phyloP scores from a whole-genome alignment of 2,888 invertebrate species.

The Drosophila greeni region DNA sequence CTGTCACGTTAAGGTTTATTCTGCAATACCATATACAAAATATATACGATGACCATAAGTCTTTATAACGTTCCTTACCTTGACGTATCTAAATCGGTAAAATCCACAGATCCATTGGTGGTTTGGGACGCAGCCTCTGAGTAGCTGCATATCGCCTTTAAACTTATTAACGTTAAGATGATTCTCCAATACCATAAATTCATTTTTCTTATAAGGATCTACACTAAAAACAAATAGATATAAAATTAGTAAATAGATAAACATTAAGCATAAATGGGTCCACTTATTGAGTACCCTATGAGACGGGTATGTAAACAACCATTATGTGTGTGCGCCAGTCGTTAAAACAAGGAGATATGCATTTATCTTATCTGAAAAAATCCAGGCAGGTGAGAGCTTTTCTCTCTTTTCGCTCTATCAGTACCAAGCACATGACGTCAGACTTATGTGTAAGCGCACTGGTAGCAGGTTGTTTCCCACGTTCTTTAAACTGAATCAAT shows the following conservation, averaged over 20 bases:
- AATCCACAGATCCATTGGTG: neutral
- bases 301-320: conserved; percentile 22
- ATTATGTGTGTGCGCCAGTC: conserved; percentile 1
- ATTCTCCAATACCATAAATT: conserved; percentile 8
- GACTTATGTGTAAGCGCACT: conserved; percentile 14
- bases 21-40: neutral
- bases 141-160: neutral
- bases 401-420: conserved; percentile 4
- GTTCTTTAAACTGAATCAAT: conserved; percentile 18
- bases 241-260: no score
- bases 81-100: neutral
- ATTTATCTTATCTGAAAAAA: conserved; percentile 30
- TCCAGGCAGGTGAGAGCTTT: conserved; percentile 5
- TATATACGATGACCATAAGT: neutral
- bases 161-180: conserved; percentile 2
- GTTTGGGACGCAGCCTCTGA: neutral
- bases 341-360: conserved; percentile 20
- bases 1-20: neutral
- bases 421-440: conserved; percentile 40
- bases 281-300: neutral
- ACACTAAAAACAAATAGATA: neutral
- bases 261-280: no score
- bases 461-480: conserved; percentile 15
- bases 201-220: conserved; percentile 10
- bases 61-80: neutral